Percentiles rank a stretch among this genome's conserved stretches.
Conservation (phyloP, 2,888 invertebrate genomes). For the Drosophila infuscata region DNA sequence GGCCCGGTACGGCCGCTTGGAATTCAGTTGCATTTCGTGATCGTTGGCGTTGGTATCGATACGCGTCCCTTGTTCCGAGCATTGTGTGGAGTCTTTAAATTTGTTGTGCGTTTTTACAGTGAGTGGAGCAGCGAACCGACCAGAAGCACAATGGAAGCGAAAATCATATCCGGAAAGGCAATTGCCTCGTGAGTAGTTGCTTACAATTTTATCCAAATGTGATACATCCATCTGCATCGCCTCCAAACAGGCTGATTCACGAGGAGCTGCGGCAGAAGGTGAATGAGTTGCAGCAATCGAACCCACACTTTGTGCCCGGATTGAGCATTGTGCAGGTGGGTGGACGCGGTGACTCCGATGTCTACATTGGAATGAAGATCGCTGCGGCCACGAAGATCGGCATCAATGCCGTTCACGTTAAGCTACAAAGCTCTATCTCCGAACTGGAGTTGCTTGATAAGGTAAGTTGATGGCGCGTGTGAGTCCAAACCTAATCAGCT, state of each 20-base stretch:
- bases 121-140: constrained; percentile 39
- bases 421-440: constrained; percentile 92
- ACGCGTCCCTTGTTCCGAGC: constrained; percentile 11
- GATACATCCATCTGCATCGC: not conserved
- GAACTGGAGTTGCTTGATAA: constrained; percentile 88
- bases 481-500: constrained; percentile 8
- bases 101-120: constrained; percentile 56
- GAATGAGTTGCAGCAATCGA: constrained; percentile 86
- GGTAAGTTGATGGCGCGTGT: constrained; percentile 63
- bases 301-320: constrained; percentile 89
- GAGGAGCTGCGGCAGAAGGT: constrained; percentile 89
- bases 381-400: constrained; percentile 97
- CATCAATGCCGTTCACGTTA: constrained; percentile 92
- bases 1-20: constrained; percentile 18
- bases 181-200: constrained; percentile 88
- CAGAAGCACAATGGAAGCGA: constrained; percentile 81
- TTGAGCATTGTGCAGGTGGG: constrained; percentile 98
- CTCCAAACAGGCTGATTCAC: constrained; percentile 88
- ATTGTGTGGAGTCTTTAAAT: constrained; percentile 28
- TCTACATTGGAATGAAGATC: constrained; percentile 98
- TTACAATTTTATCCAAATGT: not conserved
- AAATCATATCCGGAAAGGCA: constrained; percentile 88
- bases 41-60: constrained; percentile 54
- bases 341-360: constrained; percentile 97
- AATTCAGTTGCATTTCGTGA: constrained; percentile 68